These are phyloP conservation scores for Melanotaenia duboulayi DNA, from an alignment of 2,113 vertebrate genomes.

Conservation along the genomic window DNA sequence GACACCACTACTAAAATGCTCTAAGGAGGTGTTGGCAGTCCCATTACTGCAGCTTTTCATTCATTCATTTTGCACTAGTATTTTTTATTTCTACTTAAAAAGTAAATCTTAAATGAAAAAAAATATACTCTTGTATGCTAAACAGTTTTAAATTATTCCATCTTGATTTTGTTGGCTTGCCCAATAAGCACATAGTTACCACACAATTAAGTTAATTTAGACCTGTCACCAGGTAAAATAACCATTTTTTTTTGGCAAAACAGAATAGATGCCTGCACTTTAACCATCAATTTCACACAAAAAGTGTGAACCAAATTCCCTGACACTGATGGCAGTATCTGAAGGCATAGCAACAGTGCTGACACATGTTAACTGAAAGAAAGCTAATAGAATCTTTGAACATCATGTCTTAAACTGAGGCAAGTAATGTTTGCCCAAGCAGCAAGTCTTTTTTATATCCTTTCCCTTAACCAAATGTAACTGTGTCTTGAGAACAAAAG, in stretches of 20 bases:
- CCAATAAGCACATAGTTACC: too few species aligned
- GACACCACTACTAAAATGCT: constrained; percentile 37
- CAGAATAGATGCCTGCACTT: too few species aligned
- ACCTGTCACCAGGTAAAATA: neutral
- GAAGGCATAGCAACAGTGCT: neutral
- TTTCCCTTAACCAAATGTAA: neutral
- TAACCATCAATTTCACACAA: neutral
- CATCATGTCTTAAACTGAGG: neutral
- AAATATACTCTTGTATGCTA: too few species aligned
- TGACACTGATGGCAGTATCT: too few species aligned
- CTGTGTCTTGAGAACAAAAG: neutral
- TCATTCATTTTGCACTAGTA: neutral
- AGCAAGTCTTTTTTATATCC: neutral
- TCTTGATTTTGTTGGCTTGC: neutral
- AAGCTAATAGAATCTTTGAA: neutral
- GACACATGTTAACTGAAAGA: constrained; percentile 2
- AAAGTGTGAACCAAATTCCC: constrained; percentile 1
- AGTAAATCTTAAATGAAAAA: neutral
- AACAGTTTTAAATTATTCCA: neutral
- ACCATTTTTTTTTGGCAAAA: too few species aligned
- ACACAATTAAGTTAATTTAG: neutral
- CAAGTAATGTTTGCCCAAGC: constrained; percentile 6
- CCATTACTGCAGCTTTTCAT: neutral
- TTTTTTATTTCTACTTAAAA: neutral
- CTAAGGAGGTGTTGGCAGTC: neutral